Evolutionary conservation across 1,140 invertebrate genomes (phyloP), one percentile per base, ranked within the genome.

Genomic region (Pseudomyrmex gracilis): DNA sequence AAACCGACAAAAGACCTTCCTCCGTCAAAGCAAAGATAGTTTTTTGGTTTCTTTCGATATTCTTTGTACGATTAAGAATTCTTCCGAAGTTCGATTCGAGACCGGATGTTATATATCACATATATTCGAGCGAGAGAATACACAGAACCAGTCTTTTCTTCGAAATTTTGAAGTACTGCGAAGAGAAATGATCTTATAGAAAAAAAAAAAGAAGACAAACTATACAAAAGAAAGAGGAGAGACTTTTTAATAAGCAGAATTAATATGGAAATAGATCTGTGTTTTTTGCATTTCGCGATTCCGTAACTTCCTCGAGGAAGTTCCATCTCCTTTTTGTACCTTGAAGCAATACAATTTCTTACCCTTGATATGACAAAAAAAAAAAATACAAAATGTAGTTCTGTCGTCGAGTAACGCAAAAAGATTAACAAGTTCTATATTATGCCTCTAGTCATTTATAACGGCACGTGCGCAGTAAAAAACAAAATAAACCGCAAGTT

Each of bases 381-480:
- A 83, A 58, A 71, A 24, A 85, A 73, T 34, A 34, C 24, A 34
- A 34, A 34, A 34, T 34, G 57, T 73, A 84, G 73, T 61, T 78
- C 67, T 74, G 61, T 80, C 60, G 80, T 80, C 80, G 73, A 87
- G 15, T 90, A 86, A 84, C 45, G 58, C 78, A 90, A 85, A 87
- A 90, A 85, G 86, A 89, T 87, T 87, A 83, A 88, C 76, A 63
- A 76, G 74, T 92, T 34, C 34, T 34, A 34, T 90, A 89, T 90
- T 89, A 89, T 85, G 83, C 88, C 89, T 93, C 92, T 93, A 92
- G 92, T 93, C 92, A 92, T 91, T 91, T 90, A 78, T 88, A 84
- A 86, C 49, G 85, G 85, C 82, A 85, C 61, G 63, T 84, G 82
- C 85, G 73, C 61, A 20, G 34, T 34, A 34, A 83, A 85, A 84